phyloP scores from a whole-genome alignment of 1,140 invertebrate genomes.

The Hylyphantes graminicola region DNA sequence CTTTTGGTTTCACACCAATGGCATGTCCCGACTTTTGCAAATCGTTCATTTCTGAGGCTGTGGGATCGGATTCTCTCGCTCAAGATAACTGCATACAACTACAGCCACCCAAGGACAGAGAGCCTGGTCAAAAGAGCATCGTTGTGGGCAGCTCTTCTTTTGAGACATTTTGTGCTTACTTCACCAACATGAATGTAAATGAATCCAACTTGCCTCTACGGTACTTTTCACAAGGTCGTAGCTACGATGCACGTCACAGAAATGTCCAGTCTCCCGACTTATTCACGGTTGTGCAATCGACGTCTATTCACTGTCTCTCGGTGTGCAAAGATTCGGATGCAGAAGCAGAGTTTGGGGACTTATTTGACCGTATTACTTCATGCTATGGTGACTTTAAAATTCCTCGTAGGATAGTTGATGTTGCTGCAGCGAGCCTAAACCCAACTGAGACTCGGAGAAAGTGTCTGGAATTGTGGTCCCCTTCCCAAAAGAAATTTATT shows the following conservation, averaged over 20 bases:
- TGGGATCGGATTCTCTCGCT: slow-evolving; percentile 30
- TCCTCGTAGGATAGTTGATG: slow-evolving; percentile 1
- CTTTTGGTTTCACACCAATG: neutral
- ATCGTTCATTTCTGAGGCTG: slow-evolving; percentile 39
- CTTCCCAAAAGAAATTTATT: neutral
- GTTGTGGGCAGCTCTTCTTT: slow-evolving; percentile 40
- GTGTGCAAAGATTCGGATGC: neutral
- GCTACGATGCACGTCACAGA: neutral
- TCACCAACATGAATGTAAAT: slow-evolving; percentile 44
- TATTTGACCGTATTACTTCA: neutral
- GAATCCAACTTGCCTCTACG: neutral
- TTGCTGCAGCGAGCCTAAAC: slow-evolving; percentile 6
- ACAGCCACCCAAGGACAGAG: neutral
- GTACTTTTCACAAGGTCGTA: slow-evolving; percentile 33
- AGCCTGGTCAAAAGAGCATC: slow-evolving; percentile 16
- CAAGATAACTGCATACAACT: neutral
- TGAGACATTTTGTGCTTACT: slow-evolving; percentile 43
- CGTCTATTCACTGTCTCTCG: slow-evolving; percentile 18
- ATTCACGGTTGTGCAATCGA: slow-evolving; percentile 37
- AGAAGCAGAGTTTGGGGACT: neutral
- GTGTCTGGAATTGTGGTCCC: slow-evolving; percentile 38
- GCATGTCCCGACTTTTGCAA: slow-evolving; percentile 44
- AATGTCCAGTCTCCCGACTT: neutral
- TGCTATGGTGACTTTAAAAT: slow-evolving; percentile 22
- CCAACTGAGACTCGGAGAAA: slow-evolving; percentile 8